Evolutionary conservation across 2,888 invertebrate species (phyloP).

Genomic region (Leptogaster cylindrica): DNA sequence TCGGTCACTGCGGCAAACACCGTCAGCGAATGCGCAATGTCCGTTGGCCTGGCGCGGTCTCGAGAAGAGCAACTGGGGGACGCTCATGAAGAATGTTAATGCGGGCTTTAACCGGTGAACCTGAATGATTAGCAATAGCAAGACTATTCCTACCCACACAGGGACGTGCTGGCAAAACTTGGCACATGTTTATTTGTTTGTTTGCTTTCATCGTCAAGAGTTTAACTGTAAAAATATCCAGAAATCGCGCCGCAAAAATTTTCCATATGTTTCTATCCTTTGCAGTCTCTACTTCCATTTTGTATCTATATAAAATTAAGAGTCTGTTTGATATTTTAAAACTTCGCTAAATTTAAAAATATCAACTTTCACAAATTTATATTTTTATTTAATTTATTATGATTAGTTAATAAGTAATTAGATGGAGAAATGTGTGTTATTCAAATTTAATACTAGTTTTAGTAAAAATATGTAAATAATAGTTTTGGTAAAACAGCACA

Average conservation of each 20-base stretch:
- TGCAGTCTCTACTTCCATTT: too few relatives aligned
- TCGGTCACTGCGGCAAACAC: constrained; percentile 25
- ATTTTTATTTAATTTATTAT: too few relatives aligned
- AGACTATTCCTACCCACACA: constrained; percentile 6
- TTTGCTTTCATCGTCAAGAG: constrained; percentile 37
- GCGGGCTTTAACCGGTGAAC: constrained; percentile 28
- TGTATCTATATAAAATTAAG: too few relatives aligned
- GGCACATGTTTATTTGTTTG: not conserved
- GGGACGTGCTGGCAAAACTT: not conserved
- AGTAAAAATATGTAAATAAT: too few relatives aligned
- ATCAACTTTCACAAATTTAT: too few relatives aligned
- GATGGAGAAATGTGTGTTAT: too few relatives aligned
- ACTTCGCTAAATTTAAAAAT: too few relatives aligned
- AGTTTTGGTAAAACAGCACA: too few relatives aligned
- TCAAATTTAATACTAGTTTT: too few relatives aligned
- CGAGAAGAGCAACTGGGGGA: constrained; percentile 1
- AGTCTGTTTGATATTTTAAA: too few relatives aligned
- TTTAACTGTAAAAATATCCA: constrained; percentile 37
- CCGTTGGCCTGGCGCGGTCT: not conserved
- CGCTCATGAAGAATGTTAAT: constrained; percentile 22
- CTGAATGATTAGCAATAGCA: not conserved
- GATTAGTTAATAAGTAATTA: too few relatives aligned
- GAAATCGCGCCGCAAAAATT: constrained; percentile 26
- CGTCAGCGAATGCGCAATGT: not conserved
- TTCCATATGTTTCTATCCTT: too few relatives aligned